These are phyloP conservation scores for Cottus gobio DNA, from an alignment of 2,113 vertebrate genomes.

Conservation along the genomic window DNA sequence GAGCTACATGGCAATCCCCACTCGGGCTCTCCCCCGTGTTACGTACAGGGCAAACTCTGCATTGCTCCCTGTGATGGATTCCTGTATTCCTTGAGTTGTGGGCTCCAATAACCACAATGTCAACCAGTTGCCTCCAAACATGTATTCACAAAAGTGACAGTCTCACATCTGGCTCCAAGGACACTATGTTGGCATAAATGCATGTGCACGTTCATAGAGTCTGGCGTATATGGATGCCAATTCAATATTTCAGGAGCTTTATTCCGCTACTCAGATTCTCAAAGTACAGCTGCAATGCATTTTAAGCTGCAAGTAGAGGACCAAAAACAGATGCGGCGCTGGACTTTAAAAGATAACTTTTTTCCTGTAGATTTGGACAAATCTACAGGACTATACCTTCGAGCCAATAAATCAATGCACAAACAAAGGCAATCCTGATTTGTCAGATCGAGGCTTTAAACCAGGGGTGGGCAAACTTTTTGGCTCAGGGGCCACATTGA, in stretches of 20 bases:
- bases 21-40: not conserved
- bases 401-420: conserved; percentile 6
- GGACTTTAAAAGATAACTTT: not conserved
- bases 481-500: too few species aligned
- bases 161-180: conserved; percentile 10
- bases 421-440: conserved; percentile 35
- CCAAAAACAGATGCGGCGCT: not conserved
- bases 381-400: not conserved
- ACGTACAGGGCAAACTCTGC: not conserved
- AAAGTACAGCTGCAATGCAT: not conserved
- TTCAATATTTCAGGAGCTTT: conserved; percentile 22
- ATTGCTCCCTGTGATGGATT: not conserved
- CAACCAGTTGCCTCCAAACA: not conserved
- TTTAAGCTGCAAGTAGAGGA: not conserved
- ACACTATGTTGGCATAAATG: conserved; percentile 9
- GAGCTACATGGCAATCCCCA: not conserved
- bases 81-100: not conserved
- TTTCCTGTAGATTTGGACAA: not conserved
- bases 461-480: too few species aligned
- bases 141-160: conserved; percentile 4
- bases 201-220: conserved; percentile 14
- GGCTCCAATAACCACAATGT: not conserved
- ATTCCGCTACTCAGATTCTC: not conserved
- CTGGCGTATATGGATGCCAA: conserved; percentile 12
- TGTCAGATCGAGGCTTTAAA: conserved; percentile 28